These are phyloP conservation scores for Ctenicera cuprea DNA, from an alignment of 2,888 invertebrate species.

Conservation along the genomic window DNA sequence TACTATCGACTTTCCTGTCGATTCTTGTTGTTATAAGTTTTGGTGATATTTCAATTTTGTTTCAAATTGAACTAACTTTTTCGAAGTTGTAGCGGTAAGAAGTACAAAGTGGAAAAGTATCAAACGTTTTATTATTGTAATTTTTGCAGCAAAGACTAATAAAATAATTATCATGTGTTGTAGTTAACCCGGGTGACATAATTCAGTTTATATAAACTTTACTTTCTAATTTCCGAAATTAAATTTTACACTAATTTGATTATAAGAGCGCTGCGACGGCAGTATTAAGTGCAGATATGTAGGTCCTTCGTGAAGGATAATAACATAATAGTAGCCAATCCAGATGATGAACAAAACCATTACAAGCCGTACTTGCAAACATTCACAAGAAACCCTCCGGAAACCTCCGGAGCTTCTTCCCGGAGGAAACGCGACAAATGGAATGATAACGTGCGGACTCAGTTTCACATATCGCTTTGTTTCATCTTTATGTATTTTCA, in stretches of 20 bases:
- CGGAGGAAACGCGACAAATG: conserved; percentile 68
- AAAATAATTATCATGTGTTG: conserved; percentile 40
- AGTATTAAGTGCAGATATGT: conserved; percentile 51
- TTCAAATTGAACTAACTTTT: no score
- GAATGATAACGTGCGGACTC: conserved; percentile 67
- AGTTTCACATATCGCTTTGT: conserved; percentile 69
- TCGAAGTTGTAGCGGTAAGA: no score
- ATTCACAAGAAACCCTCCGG: conserved; percentile 61
- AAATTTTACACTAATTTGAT: conserved; percentile 52
- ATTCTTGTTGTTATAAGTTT: no score
- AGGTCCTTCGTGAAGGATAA: conserved; percentile 69
- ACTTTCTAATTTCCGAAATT: conserved; percentile 53
- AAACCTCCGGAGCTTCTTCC: conserved; percentile 59
- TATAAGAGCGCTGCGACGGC: conserved; percentile 46
- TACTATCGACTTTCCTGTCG: no score
- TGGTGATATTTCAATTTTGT: no score
- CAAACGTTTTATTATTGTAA: no score
- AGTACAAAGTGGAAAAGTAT: no score
- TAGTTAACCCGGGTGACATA: conserved; percentile 36
- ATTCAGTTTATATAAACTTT: conserved; percentile 53
- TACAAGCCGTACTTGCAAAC: conserved; percentile 61
- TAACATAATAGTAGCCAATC: conserved; percentile 63
- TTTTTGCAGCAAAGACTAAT: conserved; percentile 15
- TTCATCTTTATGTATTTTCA: conserved; percentile 71
- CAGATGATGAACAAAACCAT: conserved; percentile 64